Evolutionary conservation across 2,113 vertebrate species (phyloP), one percentile per base, ranked within the genome.

Genomic region (Puffinus mauretanicus): DNA sequence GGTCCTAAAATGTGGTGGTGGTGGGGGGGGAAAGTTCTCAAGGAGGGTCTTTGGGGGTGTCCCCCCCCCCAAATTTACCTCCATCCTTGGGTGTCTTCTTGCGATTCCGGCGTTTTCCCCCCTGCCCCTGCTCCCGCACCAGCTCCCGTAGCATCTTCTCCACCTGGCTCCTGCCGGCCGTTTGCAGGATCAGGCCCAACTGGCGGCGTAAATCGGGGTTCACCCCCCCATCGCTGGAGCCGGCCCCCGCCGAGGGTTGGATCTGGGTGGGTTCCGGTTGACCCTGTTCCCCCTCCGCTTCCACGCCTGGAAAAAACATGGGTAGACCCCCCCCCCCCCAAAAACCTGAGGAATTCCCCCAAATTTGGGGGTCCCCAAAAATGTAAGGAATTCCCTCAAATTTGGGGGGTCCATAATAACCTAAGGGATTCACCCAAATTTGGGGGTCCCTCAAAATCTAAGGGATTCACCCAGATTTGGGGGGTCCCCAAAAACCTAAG

Each of bases 91-190:
- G 18, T 0, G 20, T 11, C 9, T 67, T 86, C 82, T 71, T 86
- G 36, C 82, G 72, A 14, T 7, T 57, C 19, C 79, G 86, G 21
- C 77, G 85, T 11, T 76, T 93, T 6, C 62, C 72, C 1, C 84
- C 91, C 44, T 92, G 95, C 5, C 85, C 94, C 47, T 96, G 95
- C 15, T 96, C 95, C 64, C 90, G 42, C 47, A 95, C 93, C 67
- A 96, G 27, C 24, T 96, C 95, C 88, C 95, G 76, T 47, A 96
- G 62, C 93, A 96, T 96, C 77, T 95, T 93, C 49, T 96, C 95
- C 88, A 96, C 95, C 15, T 89, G 95, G 72, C 32, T 86, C 77
- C 95, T 49, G 2, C 95, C 95, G 8, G 95, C 95, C 0, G 88
- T 93, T 5, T 95, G 95, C 11, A 96, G 91, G 88, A 96, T 91